Evolutionary conservation across 2,888 invertebrate species (phyloP).

Genomic region (Tenthredo notha): DNA sequence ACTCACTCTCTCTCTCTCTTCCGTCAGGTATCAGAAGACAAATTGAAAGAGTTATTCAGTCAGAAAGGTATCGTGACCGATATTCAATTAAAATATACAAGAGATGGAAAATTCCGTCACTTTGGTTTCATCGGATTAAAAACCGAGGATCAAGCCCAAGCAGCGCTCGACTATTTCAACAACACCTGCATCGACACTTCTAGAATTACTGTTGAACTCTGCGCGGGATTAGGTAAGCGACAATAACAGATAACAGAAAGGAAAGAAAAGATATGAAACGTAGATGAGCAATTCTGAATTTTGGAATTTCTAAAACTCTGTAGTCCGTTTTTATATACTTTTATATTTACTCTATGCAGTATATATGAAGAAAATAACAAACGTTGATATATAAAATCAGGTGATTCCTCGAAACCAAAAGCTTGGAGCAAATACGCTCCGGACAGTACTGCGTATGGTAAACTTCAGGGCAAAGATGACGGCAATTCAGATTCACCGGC

Average conservation of each 20-base stretch:
- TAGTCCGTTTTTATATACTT: not conserved
- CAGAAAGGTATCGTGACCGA: constrained; percentile 94
- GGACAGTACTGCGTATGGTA: constrained; percentile 86
- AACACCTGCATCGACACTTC: constrained; percentile 91
- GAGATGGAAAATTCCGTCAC: constrained; percentile 94
- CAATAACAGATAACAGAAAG: not conserved
- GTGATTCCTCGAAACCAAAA: constrained; percentile 88
- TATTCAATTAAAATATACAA: constrained; percentile 94
- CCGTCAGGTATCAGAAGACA: constrained; percentile 88
- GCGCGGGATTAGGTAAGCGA: constrained; percentile 84
- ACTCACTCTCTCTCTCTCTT: not conserved
- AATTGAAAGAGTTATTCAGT: constrained; percentile 88
- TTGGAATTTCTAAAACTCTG: not conserved
- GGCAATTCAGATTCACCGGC: constrained; percentile 65
- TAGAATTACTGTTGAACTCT: constrained; percentile 89
- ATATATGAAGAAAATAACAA: not conserved
- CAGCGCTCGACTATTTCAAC: constrained; percentile 90
- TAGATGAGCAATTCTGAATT: not conserved
- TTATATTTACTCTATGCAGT: not conserved
- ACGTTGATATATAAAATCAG: constrained; percentile 65
- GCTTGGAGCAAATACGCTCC: constrained; percentile 96
- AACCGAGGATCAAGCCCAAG: constrained; percentile 87
- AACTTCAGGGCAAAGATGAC: constrained; percentile 77
- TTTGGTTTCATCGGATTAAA: constrained; percentile 97
- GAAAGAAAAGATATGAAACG: not conserved